Percentiles rank a stretch among this genome's conserved stretches.
phyloP scores from a whole-genome alignment of 2,888 invertebrate genomes.

The Neoscelio sp. region DNA sequence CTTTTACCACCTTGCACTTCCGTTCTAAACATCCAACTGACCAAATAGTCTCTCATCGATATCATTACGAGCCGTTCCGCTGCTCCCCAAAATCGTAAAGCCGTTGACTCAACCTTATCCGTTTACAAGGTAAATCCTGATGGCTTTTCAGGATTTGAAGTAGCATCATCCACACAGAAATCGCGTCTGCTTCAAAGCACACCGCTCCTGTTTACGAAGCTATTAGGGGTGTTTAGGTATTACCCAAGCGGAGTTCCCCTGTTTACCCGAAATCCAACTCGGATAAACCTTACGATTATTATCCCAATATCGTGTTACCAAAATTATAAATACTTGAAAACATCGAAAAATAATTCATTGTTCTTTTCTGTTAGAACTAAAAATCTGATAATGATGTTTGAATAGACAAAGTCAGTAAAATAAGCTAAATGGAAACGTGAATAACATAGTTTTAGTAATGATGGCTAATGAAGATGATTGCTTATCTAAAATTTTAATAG shows the following conservation, averaged over 20 bases:
- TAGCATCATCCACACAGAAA: conserved; percentile 71
- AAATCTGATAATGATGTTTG: too few relatives aligned
- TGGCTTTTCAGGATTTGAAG: conserved; percentile 73
- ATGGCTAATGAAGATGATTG: too few relatives aligned
- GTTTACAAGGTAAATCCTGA: conserved; percentile 81
- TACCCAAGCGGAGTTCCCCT: conserved; percentile 53
- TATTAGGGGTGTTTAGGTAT: conserved; percentile 80
- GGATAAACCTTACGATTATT: conserved; percentile 57
- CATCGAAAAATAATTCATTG: conserved; percentile 1
- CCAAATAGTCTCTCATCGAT: conserved; percentile 77
- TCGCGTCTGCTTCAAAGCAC: conserved; percentile 74
- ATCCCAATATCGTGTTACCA: conserved; percentile 44
- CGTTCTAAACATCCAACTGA: conserved; percentile 74
- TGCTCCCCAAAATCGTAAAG: conserved; percentile 79
- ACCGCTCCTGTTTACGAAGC: conserved; percentile 80
- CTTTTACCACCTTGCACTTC: conserved; percentile 51
- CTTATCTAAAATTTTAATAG: too few relatives aligned
- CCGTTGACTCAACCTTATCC: conserved; percentile 82
- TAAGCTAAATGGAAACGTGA: too few relatives aligned
- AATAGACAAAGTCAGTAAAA: too few relatives aligned
- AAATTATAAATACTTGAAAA: conserved; percentile 48
- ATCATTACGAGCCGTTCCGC: conserved; percentile 71
- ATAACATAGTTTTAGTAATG: too few relatives aligned
- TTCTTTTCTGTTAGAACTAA: too few relatives aligned
- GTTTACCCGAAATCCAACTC: conserved; percentile 60